These are phyloP conservation scores for Neodiprion pinetum DNA, from an alignment of 1,140 invertebrate genomes.

Conservation along the genomic window DNA sequence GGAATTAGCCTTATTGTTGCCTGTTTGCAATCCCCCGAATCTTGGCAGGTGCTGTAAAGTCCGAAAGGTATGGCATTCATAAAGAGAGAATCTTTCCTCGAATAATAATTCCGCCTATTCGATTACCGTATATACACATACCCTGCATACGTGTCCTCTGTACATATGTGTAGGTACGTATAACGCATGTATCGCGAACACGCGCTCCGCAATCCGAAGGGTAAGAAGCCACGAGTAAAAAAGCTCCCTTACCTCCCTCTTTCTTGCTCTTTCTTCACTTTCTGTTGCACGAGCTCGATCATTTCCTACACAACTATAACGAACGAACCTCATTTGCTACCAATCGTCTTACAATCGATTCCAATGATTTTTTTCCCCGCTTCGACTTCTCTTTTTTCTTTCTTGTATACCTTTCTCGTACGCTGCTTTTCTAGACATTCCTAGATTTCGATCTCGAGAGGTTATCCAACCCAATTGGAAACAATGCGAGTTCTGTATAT, in stretches of 20 bases:
- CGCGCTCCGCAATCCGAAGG: not conserved
- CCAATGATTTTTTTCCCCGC: not conserved
- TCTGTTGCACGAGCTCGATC: too few relatives aligned
- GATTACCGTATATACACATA: not conserved
- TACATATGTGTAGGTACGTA: not conserved
- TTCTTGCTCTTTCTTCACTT: too few relatives aligned
- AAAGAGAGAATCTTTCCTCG: conserved; percentile 34
- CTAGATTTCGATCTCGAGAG: too few relatives aligned
- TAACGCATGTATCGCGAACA: not conserved
- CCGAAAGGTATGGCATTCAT: conserved; percentile 39
- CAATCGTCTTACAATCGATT: not conserved
- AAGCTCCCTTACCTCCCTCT: too few relatives aligned
- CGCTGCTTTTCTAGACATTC: too few relatives aligned
- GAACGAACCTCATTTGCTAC: too few relatives aligned
- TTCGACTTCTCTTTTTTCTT: too few relatives aligned
- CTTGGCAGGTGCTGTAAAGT: conserved; percentile 50
- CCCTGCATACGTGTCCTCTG: not conserved
- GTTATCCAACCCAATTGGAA: too few relatives aligned
- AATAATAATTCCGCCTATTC: conserved; percentile 32
- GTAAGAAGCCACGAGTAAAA: too few relatives aligned
- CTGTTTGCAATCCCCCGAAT: conserved; percentile 44
- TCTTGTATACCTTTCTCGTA: too few relatives aligned
- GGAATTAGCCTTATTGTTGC: conserved; percentile 52
- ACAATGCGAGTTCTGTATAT: too few relatives aligned
- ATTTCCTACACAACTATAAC: too few relatives aligned